A percentile compares a stretch with the other conserved stretches of the same genome.
These are phyloP conservation scores for Lycia hirtaria DNA, from an alignment of 2,888 invertebrate species.

Conservation along the genomic window DNA sequence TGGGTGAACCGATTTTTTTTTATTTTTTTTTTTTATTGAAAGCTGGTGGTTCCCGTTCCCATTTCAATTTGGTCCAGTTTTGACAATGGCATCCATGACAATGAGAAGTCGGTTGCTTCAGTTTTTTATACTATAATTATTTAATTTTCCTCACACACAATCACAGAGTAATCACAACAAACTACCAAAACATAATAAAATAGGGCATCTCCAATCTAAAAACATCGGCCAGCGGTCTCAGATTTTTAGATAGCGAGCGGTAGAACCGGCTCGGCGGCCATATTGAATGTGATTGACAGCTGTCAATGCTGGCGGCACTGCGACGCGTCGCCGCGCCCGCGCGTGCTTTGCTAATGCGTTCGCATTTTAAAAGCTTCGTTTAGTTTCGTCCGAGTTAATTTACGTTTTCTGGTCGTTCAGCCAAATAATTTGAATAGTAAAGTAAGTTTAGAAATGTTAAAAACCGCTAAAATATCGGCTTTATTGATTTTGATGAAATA, in stretches of 20 bases:
- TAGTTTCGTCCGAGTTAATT: too few species aligned
- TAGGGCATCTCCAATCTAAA: constrained; percentile 57
- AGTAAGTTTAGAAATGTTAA: too few species aligned
- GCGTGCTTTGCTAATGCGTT: constrained; percentile 66
- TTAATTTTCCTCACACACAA: not conserved
- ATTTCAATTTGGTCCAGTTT: too few species aligned
- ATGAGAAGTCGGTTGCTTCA: not conserved
- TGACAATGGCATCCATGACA: too few species aligned
- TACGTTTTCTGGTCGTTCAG: too few species aligned
- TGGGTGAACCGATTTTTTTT: too few species aligned
- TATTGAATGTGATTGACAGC: constrained; percentile 84
- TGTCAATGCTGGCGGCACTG: constrained; percentile 83
- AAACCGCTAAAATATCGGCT: too few species aligned
- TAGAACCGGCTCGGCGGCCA: constrained; percentile 78
- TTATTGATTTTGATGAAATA: too few species aligned
- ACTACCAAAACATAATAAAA: constrained; percentile 34
- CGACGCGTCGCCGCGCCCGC: constrained; percentile 62
- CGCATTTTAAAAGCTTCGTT: constrained; percentile 51
- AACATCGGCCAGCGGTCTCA: constrained; percentile 56
- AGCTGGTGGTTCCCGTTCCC: too few species aligned
- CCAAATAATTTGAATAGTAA: too few species aligned
- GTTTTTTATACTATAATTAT: not conserved
- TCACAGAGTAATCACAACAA: constrained; percentile 10
- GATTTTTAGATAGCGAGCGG: constrained; percentile 55
- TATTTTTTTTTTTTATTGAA: too few species aligned